These are phyloP conservation scores for Lamellibrachia satsuma DNA, from an alignment of 2,888 invertebrate species.

Conservation along the genomic window DNA sequence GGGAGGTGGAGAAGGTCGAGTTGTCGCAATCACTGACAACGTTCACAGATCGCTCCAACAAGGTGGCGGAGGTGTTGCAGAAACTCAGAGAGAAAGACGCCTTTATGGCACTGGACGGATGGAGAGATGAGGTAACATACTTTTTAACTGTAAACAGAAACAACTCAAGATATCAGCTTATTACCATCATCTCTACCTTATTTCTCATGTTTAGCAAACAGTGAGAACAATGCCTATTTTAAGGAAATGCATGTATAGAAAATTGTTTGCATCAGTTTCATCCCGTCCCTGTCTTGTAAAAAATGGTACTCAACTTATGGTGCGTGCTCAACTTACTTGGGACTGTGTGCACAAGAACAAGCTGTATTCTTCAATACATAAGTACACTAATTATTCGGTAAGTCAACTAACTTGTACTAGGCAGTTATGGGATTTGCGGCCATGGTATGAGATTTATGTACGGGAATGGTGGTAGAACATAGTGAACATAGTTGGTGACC, in stretches of 20 bases:
- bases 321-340: too few relatives aligned
- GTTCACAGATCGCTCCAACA: conserved; percentile 81
- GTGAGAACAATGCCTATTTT: too few relatives aligned
- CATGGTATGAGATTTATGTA: too few relatives aligned
- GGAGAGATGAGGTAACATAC: conserved; percentile 85
- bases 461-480: too few relatives aligned
- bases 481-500: too few relatives aligned
- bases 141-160: conserved; percentile 31
- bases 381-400: conserved; percentile 1
- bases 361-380: not conserved
- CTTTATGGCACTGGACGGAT: conserved; percentile 80
- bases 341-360: not conserved
- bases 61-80: conserved; percentile 81
- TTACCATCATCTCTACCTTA: not conserved
- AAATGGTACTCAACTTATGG: too few relatives aligned
- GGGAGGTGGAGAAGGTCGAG: conserved; percentile 30
- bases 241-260: too few relatives aligned
- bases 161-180: not conserved
- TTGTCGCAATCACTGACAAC: conserved; percentile 73
- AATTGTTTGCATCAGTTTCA: too few relatives aligned
- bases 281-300: too few relatives aligned
- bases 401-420: too few relatives aligned
- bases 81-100: conserved; percentile 77
- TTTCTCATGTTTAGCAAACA: too few relatives aligned
- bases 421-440: too few relatives aligned